Evolutionary conservation across 2,113 vertebrate species (phyloP).

Genomic region (Ginglymostoma cirratum): DNA sequence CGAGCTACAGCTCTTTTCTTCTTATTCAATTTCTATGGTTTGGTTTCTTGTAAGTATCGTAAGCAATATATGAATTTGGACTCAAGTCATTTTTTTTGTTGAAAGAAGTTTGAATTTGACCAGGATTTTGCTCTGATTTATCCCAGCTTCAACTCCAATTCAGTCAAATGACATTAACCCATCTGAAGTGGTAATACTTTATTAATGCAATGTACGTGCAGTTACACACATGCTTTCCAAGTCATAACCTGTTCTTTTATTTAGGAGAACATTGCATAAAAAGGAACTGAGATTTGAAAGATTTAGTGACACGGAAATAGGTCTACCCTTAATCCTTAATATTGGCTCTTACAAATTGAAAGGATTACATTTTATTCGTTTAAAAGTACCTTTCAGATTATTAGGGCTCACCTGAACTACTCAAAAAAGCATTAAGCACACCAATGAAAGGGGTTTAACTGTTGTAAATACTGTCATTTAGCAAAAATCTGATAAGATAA

Average conservation of each 20-base stretch:
- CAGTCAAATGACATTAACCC: neutral
- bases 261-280: neutral
- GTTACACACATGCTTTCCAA: neutral
- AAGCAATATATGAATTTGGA: neutral
- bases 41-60: neutral
- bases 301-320: neutral
- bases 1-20: neutral
- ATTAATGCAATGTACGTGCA: neutral
- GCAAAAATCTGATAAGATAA: slow-evolving; percentile 29
- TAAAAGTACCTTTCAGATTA: neutral
- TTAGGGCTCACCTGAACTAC: neutral
- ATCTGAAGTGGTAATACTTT: neutral
- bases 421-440: slow-evolving; percentile 17
- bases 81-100: neutral
- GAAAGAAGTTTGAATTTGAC: neutral
- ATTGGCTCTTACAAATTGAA: neutral
- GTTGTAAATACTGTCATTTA: neutral
- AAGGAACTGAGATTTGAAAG: neutral
- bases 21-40: neutral
- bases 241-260: slow-evolving; percentile 6
- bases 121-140: neutral
- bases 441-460: neutral
- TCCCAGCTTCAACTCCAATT: neutral
- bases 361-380: slow-evolving; percentile 19
- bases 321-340: neutral